A percentile compares a stretch with the other conserved stretches of the same genome.
Conservation (phyloP, 2,797 vertebrate species). For the Gouania willdenowi region DNA sequence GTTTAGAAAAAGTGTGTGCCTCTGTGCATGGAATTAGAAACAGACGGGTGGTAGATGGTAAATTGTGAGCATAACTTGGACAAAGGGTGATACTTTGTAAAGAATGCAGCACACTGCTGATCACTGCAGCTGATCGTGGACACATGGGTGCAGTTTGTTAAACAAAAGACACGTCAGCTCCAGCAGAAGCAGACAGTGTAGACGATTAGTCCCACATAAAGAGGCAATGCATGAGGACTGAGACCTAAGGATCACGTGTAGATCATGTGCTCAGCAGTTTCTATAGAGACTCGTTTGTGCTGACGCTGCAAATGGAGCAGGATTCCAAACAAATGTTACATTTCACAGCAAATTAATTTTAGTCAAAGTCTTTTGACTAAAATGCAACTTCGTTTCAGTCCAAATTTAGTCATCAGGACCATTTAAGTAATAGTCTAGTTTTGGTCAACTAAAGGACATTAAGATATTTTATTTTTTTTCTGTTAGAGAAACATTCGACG, state of each 20-base stretch:
- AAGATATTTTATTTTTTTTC: too few species aligned
- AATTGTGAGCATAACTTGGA: slow-evolving; percentile 8
- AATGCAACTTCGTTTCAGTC: too few species aligned
- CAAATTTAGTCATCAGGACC: too few species aligned
- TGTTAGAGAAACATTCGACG: too few species aligned
- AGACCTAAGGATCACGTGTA: slow-evolving; percentile 2
- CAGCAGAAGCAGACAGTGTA: slow-evolving; percentile 8
- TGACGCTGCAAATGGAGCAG: too few species aligned
- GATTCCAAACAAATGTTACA: too few species aligned
- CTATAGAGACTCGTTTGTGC: background rate
- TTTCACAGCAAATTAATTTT: too few species aligned
- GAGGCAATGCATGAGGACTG: background rate
- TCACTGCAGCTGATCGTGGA: slow-evolving; percentile 28
- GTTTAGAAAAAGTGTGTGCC: slow-evolving; percentile 28
- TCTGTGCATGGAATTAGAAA: slow-evolving; percentile 18
- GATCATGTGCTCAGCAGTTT: slow-evolving; percentile 13
- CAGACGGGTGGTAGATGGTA: slow-evolving; percentile 2
- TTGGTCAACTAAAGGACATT: too few species aligned
- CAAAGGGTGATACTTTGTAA: slow-evolving; percentile 46
- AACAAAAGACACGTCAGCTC: slow-evolving; percentile 32
- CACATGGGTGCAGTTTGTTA: slow-evolving; percentile 11
- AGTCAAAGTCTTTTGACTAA: too few species aligned
- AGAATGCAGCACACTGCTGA: slow-evolving; percentile 57
- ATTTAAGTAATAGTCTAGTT: too few species aligned
- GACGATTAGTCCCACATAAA: slow-evolving; percentile 13